A percentile compares a stretch with the other conserved stretches of the same genome.
These are phyloP conservation scores for Aurelia aurita DNA, from an alignment of 30 jellyfish, hydroid and myxozoan species.

Conservation along the genomic window DNA sequence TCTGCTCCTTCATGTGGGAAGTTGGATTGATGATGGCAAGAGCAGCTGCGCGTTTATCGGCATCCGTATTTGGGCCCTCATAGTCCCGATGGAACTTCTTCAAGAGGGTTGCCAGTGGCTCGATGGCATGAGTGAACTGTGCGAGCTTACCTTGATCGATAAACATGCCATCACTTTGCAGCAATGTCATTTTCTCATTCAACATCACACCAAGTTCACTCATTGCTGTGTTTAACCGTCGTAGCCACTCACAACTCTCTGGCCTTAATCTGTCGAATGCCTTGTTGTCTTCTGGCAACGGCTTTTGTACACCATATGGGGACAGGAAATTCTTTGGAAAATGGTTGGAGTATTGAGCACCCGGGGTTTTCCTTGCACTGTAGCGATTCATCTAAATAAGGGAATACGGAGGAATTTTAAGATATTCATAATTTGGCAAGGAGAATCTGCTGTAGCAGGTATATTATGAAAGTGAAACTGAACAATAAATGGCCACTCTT, in stretches of 20 bases:
- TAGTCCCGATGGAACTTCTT: neutral
- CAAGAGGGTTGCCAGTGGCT: neutral
- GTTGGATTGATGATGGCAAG: neutral
- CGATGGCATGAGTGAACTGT: neutral
- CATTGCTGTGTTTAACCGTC: slow-evolving; percentile 20
- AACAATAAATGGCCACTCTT: too few species aligned
- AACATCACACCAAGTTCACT: slow-evolving; percentile 9
- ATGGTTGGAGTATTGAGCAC: slow-evolving; percentile 24
- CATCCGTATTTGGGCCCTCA: neutral
- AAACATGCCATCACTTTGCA: neutral
- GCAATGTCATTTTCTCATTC: neutral
- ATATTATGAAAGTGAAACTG: too few species aligned
- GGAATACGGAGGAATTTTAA: neutral
- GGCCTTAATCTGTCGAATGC: neutral
- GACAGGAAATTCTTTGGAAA: slow-evolving; percentile 21
- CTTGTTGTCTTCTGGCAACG: neutral
- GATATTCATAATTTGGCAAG: too few species aligned
- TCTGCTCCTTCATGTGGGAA: neutral
- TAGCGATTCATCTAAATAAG: neutral
- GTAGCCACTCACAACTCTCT: slow-evolving; percentile 44
- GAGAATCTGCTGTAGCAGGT: too few species aligned
- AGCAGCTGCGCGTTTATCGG: neutral
- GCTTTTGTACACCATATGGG: slow-evolving; percentile 30
- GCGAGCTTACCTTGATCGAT: neutral
- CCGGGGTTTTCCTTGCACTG: neutral